Conservation (phyloP, 35 echinoderm and acorn worm species). For the Anneissia japonica region DNA sequence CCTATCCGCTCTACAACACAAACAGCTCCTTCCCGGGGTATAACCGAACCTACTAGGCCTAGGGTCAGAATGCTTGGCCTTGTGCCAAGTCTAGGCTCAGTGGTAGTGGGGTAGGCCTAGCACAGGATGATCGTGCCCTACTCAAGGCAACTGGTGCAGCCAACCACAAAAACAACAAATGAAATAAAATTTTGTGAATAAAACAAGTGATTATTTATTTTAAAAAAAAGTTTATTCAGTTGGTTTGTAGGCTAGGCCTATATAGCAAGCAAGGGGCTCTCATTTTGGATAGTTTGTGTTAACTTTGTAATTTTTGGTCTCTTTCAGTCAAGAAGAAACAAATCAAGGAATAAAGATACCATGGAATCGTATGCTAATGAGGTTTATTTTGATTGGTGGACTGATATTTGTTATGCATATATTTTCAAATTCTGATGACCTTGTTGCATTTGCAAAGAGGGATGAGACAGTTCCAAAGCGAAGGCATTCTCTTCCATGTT, state of each 20-base stretch:
- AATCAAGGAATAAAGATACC: not conserved
- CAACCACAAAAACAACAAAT: too few species aligned
- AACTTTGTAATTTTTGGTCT: not conserved
- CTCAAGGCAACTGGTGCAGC: too few species aligned
- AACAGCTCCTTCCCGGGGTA: not conserved
- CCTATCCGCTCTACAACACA: too few species aligned
- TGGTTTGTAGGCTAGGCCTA: too few species aligned
- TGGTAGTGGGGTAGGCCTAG: too few species aligned
- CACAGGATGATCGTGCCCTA: too few species aligned
- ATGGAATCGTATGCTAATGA: not conserved
- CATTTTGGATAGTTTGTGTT: not conserved
- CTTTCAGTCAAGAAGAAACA: not conserved
- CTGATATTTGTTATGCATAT: not conserved
- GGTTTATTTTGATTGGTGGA: not conserved
- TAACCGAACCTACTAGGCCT: too few species aligned
- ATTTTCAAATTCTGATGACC: not conserved
- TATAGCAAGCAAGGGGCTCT: too few species aligned
- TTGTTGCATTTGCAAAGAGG: not conserved
- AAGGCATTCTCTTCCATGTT: not conserved
- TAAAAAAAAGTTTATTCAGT: not conserved
- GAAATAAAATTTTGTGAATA: too few species aligned
- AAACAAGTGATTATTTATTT: not conserved
- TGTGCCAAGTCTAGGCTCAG: too few species aligned
- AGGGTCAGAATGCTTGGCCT: too few species aligned
- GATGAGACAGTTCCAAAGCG: not conserved